Evolutionary conservation across 2,797 vertebrate genomes (phyloP).

Genomic region (Xerus rutilus): DNA sequence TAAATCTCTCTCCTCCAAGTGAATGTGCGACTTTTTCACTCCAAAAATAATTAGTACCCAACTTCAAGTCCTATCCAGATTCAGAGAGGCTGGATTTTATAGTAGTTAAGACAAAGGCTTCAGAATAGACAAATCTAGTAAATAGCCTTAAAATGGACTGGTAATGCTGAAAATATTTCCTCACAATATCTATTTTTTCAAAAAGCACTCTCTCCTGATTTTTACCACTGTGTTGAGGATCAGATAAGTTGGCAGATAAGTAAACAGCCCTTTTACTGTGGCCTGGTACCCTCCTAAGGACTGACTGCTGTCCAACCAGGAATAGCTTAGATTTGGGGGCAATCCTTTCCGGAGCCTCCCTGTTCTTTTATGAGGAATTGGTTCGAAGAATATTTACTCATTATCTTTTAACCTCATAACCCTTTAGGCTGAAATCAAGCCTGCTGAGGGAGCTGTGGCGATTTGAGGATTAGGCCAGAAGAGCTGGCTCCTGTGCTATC

Average conservation of each 20-base stretch:
- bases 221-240: neutral
- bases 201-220: conserved; percentile 2
- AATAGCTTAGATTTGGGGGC: conserved; percentile 36
- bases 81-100: neutral
- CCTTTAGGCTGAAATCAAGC: conserved; percentile 42
- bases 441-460: neutral
- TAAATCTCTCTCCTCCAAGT: neutral
- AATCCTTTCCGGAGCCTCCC: conserved; percentile 13
- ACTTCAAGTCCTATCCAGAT: neutral
- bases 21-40: neutral
- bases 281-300: neutral
- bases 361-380: conserved; percentile 62
- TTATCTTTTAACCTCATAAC: conserved; percentile 42
- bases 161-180: neutral
- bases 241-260: neutral
- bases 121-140: neutral
- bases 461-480: conserved; percentile 51
- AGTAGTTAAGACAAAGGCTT: neutral
- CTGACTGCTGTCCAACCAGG: neutral
- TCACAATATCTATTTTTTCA: neutral
- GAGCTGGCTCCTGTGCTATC: conserved; percentile 41
- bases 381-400: conserved; percentile 63
- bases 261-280: neutral
- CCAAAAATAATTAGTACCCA: neutral
- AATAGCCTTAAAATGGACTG: neutral